Conservation (phyloP, 2,888 invertebrate species). For the Erebia palarica region DNA sequence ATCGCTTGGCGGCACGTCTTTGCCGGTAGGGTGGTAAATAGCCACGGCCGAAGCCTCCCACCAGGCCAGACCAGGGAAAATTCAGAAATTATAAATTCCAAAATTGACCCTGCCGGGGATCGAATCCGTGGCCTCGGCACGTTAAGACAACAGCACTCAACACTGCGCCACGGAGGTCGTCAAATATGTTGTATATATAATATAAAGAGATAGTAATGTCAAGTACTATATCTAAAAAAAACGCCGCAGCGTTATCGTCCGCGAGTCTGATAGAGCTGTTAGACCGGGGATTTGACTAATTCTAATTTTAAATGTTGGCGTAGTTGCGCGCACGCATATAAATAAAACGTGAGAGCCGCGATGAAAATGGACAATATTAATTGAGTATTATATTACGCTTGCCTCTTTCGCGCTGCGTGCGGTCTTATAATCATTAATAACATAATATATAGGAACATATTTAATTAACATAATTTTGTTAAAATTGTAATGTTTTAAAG, state of each 20-base stretch:
- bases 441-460: neutral
- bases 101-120: no score
- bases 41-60: no score
- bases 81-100: no score
- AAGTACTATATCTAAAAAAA: neutral
- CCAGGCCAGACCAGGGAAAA: no score
- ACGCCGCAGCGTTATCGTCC: neutral
- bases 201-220: no score
- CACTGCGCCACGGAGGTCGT: no score
- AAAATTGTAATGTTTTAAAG: neutral
- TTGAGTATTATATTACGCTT: conserved; percentile 11
- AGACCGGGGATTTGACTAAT: conserved; percentile 57
- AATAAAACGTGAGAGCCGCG: neutral
- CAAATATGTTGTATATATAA: no score
- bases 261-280: neutral
- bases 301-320: conserved; percentile 71
- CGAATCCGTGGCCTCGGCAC: no score
- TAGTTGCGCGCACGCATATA: neutral
- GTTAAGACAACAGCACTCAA: no score
- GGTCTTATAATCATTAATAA: neutral
- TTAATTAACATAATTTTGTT: neutral
- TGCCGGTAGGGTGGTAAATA: no score
- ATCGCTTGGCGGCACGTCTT: no score
- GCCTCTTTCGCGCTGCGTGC: neutral
- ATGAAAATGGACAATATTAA: conserved; percentile 28